Conservation (phyloP, 1,140 invertebrate species). For the Nylanderia fulva region DNA sequence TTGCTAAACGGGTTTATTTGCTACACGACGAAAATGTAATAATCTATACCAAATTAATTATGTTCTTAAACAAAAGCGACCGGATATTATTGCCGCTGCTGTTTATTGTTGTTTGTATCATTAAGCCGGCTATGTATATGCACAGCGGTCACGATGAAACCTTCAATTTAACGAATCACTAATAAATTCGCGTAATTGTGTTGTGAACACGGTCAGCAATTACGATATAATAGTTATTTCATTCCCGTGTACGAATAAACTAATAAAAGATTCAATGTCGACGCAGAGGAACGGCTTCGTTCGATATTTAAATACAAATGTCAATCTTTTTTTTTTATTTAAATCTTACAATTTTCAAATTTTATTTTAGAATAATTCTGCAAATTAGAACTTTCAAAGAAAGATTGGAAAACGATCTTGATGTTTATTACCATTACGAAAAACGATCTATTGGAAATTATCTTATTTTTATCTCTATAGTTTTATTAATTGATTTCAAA, state of each 20-base stretch:
- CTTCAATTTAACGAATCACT: slow-evolving; percentile 60
- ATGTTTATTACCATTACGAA: neutral
- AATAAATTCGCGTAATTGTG: slow-evolving; percentile 60
- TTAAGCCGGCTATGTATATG: slow-evolving; percentile 40
- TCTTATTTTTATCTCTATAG: neutral
- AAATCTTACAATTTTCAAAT: slow-evolving; percentile 28
- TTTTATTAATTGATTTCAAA: neutral
- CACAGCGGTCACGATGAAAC: slow-evolving; percentile 50
- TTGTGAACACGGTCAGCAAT: slow-evolving; percentile 54
- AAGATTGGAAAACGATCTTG: neutral
- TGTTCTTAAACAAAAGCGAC: slow-evolving; percentile 57
- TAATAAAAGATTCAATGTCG: slow-evolving; percentile 58
- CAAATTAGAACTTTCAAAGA: neutral
- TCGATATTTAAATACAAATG: slow-evolving; percentile 46
- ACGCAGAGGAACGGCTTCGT: slow-evolving; percentile 17
- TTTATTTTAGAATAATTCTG: slow-evolving; percentile 5
- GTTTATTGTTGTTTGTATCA: slow-evolving; percentile 63
- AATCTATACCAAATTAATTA: slow-evolving; percentile 65
- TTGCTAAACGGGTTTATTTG: slow-evolving; percentile 59
- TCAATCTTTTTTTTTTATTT: slow-evolving; percentile 28
- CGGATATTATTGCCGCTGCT: slow-evolving; percentile 56
- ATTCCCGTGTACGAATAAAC: slow-evolving; percentile 56
- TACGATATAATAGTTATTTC: slow-evolving; percentile 63
- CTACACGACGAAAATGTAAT: slow-evolving; percentile 59
- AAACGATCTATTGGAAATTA: neutral